Evolutionary conservation across 2,888 invertebrate species (phyloP), one percentile per base, ranked within the genome.

Genomic region (Meta bourneti): DNA sequence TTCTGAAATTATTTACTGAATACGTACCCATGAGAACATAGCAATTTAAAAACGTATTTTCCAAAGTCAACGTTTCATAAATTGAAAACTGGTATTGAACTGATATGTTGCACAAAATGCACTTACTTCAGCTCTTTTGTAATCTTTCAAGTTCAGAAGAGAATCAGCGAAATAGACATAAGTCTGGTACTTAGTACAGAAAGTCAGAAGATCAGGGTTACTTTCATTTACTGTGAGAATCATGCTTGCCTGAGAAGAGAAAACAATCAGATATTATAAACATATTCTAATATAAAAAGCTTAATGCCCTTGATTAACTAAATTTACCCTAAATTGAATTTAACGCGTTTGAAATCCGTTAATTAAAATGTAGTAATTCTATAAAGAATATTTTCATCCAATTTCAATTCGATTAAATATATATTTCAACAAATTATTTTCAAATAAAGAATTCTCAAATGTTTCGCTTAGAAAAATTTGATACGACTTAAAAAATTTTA

Each of bases 111-210:
- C 0, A 72, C 2, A 69, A 71, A 82, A 6, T 70, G 34, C 34
- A 72, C 61, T 87, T 93, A 96, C 96, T 94, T 97, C 97, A 0
- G 97, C 97, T 94, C 96, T 96, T 9, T 96, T 95, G 94, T 96
- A 97, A 92, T 97, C 96, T 71, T 96, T 96, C 69, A 96, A 95
- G 82, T 96, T 95, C 94, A 96, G 97, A 79, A 97, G 95, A 0
- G 97, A 96, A 94, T 97, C 97, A 5, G 96, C 97, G 94, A 97
- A 96, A 94, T 96, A 97, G 5, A 96, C 96, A 84, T 96, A 95
- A 49, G 97, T 95, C 94, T 97, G 96, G 94, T 97, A 97, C 94
- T 97, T 97, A 93, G 96, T 95, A 82, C 96, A 95, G 19, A 96
- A 95, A 0, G 96, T 95, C 20, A 96, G 94, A 78, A 96, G 94